Evolutionary conservation across 2,888 invertebrate genomes (phyloP).

Genomic region (Campoplex capitator): DNA sequence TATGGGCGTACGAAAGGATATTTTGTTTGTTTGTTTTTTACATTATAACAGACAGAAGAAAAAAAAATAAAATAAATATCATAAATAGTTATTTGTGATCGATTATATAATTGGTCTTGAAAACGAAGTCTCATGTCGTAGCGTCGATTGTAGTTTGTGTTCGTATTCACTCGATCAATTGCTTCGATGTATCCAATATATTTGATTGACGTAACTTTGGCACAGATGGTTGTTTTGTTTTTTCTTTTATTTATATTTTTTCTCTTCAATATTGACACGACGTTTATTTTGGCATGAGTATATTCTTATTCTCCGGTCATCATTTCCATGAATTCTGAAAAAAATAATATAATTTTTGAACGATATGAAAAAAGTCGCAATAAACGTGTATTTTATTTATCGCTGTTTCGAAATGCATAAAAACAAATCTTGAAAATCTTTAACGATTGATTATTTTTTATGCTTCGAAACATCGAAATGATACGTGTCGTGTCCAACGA

Average conservation of each 20-base stretch:
- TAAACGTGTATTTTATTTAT: not conserved
- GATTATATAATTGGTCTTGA: slow-evolving; percentile 39
- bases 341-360: slow-evolving; percentile 5
- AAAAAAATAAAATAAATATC: slow-evolving; percentile 40
- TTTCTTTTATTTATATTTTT: slow-evolving; percentile 46
- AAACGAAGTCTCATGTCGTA: slow-evolving; percentile 69
- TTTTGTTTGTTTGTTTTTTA: slow-evolving; percentile 38
- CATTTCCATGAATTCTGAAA: slow-evolving; percentile 97
- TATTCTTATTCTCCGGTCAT: slow-evolving; percentile 94
- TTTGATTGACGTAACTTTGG: slow-evolving; percentile 70
- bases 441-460: not conserved
- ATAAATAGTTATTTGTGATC: slow-evolving; percentile 47
- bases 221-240: slow-evolving; percentile 70
- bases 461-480: not conserved
- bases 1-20: slow-evolving; percentile 70
- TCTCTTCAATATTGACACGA: slow-evolving; percentile 53
- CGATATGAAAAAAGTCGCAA: not conserved
- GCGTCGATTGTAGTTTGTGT: slow-evolving; percentile 15
- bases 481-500: not conserved
- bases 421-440: not conserved
- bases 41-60: slow-evolving; percentile 56
- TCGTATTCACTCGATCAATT: slow-evolving; percentile 57
- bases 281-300: slow-evolving; percentile 58
- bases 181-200: slow-evolving; percentile 71
- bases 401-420: too few species aligned